Conservation (phyloP, 1,140 invertebrate genomes). For the Babylonia areolata region DNA sequence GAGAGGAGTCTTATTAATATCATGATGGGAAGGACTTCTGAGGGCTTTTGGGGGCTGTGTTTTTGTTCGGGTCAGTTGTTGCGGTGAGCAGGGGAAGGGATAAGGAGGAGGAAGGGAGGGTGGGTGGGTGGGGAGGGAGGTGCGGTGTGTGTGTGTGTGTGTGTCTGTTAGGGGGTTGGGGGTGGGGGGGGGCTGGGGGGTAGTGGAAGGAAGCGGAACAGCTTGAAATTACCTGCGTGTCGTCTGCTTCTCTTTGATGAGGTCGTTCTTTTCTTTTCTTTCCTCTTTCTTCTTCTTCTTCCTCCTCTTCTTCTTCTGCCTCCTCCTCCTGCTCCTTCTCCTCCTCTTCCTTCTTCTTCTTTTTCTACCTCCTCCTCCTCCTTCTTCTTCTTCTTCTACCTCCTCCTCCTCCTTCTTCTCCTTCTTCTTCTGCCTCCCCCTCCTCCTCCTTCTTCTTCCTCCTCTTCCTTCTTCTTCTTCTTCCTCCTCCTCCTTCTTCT, state of each 20-base stretch:
- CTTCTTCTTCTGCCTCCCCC: not conserved
- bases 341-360: too few relatives aligned
- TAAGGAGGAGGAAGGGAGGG: not conserved
- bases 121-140: not conserved
- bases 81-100: not conserved
- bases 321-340: not conserved
- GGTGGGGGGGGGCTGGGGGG: not conserved
- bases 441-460: not conserved
- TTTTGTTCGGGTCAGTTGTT: not conserved
- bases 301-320: not conserved
- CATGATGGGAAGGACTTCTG: not conserved
- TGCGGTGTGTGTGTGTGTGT: too few relatives aligned
- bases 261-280: not conserved
- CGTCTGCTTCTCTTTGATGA: constrained; percentile 6
- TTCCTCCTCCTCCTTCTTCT: not conserved
- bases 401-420: not conserved
- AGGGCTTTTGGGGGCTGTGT: not conserved
- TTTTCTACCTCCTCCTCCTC: too few relatives aligned
- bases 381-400: too few relatives aligned
- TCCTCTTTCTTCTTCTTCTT: not conserved
- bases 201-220: not conserved
- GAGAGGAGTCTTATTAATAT: constrained; percentile 3
- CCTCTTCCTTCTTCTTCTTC: not conserved
- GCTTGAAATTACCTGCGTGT: not conserved
- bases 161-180: too few relatives aligned